Conservation (phyloP, 2,888 invertebrate genomes). For the Lypha dubia region DNA sequence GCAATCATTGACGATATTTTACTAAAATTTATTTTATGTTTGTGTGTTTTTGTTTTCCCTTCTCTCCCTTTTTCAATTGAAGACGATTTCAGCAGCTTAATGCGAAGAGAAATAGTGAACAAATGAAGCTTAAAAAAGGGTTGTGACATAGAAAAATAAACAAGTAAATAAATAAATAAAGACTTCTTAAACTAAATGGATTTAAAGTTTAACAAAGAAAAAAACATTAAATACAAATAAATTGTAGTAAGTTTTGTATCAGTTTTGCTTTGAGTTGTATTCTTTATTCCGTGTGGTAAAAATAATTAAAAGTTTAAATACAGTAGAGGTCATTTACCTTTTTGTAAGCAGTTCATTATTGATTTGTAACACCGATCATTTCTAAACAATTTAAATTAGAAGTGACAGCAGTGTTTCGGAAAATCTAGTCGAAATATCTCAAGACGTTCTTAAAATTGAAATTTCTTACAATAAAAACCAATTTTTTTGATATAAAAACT, state of each 20-base stretch:
- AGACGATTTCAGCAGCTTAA: slow-evolving; percentile 57
- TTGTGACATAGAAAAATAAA: slow-evolving; percentile 1
- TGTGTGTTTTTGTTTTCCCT: too few species aligned
- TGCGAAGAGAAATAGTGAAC: neutral
- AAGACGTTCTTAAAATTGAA: too few species aligned
- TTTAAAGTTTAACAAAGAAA: slow-evolving; percentile 3
- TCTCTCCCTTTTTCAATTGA: slow-evolving; percentile 1
- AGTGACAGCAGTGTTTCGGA: too few species aligned
- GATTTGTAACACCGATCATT: too few species aligned
- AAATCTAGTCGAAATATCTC: too few species aligned
- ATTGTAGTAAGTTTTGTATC: neutral
- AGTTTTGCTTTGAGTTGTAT: neutral
- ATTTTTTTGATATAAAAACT: too few species aligned
- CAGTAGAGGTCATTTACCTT: too few species aligned
- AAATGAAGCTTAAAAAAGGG: slow-evolving; percentile 16
- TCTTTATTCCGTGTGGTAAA: neutral
- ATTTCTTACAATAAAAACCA: too few species aligned
- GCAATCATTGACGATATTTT: slow-evolving; percentile 63
- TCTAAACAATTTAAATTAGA: too few species aligned
- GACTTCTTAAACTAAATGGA: slow-evolving; percentile 14
- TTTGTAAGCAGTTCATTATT: too few species aligned
- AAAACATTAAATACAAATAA: neutral
- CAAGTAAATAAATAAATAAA: too few species aligned
- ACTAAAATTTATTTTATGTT: slow-evolving; percentile 46
- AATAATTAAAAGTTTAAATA: neutral